Evolutionary conservation across 2,888 invertebrate species (phyloP).

Genomic region (Phlogophora meticulosa): DNA sequence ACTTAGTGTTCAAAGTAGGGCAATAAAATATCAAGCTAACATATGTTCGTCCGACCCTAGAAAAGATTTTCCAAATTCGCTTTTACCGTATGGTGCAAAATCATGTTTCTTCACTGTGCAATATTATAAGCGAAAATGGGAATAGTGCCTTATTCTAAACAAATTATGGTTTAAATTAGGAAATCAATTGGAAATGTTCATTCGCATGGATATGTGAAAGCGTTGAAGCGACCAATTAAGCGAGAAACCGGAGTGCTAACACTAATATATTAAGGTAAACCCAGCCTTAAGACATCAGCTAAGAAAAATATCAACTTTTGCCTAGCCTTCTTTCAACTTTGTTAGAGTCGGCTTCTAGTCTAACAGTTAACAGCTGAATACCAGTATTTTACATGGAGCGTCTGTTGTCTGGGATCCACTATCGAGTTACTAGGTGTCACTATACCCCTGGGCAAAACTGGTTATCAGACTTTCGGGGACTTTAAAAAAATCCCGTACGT

Average conservation of each 20-base stretch:
- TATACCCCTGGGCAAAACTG: too few relatives aligned
- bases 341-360: too few relatives aligned
- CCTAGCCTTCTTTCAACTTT: too few relatives aligned
- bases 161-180: constrained; percentile 46
- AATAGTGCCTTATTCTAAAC: constrained; percentile 27
- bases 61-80: constrained; percentile 64
- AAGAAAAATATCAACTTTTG: too few relatives aligned
- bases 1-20: constrained; percentile 35
- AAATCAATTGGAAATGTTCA: constrained; percentile 24
- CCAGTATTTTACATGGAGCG: too few relatives aligned
- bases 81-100: constrained; percentile 55
- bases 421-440: too few relatives aligned
- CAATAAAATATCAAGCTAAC: constrained; percentile 64
- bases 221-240: constrained; percentile 46
- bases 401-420: too few relatives aligned
- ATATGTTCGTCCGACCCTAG: constrained; percentile 54
- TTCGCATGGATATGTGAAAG: constrained; percentile 50
- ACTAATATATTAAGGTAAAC: constrained; percentile 7
- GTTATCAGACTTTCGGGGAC: too few relatives aligned
- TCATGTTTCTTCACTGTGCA: constrained; percentile 42
- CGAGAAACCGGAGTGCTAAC: constrained; percentile 38
- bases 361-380: too few relatives aligned
- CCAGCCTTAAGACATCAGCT: too few relatives aligned
- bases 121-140: constrained; percentile 9
- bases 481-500: too few relatives aligned